Percentiles rank a stretch among this genome's conserved stretches.
phyloP scores from a whole-genome alignment of 2,797 vertebrate genomes.

The Crocodylus rhombifer region DNA sequence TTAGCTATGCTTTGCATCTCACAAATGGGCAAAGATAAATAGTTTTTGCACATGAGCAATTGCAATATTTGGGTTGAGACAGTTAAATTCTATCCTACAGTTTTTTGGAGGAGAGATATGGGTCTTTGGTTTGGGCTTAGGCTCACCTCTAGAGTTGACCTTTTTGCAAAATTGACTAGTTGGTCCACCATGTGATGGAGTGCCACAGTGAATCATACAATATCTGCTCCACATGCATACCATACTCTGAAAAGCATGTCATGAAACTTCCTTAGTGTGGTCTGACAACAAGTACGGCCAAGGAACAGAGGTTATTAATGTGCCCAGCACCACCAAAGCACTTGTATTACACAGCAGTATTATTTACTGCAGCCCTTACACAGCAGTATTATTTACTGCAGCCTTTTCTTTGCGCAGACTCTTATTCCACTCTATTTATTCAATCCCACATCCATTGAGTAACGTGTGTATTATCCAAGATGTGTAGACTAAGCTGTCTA shows the following conservation, averaged over 20 bases:
- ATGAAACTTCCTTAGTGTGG: too few relatives aligned
- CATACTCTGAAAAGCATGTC: too few relatives aligned
- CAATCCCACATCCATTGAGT: neutral
- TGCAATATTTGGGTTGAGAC: neutral
- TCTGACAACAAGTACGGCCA: too few relatives aligned
- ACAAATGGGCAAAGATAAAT: neutral
- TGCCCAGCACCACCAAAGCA: too few relatives aligned
- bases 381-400: too few relatives aligned
- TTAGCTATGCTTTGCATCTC: neutral
- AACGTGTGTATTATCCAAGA: neutral
- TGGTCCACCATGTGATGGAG: too few relatives aligned
- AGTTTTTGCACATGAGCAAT: neutral
- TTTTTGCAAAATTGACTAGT: neutral
- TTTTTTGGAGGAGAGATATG: neutral
- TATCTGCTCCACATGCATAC: too few relatives aligned
- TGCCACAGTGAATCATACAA: too few relatives aligned
- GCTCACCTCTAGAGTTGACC: rapidly evolving
- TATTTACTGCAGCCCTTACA: too few relatives aligned
- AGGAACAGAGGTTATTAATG: too few relatives aligned
- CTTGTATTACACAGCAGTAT: too few relatives aligned
- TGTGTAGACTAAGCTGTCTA: neutral
- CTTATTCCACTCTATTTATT: neutral
- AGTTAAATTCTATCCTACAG: neutral
- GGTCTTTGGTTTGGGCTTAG: neutral
- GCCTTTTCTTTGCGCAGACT: neutral